Evolutionary conservation across 2,797 vertebrate species (phyloP).

Genomic region (Gymnothorax reevesii): DNA sequence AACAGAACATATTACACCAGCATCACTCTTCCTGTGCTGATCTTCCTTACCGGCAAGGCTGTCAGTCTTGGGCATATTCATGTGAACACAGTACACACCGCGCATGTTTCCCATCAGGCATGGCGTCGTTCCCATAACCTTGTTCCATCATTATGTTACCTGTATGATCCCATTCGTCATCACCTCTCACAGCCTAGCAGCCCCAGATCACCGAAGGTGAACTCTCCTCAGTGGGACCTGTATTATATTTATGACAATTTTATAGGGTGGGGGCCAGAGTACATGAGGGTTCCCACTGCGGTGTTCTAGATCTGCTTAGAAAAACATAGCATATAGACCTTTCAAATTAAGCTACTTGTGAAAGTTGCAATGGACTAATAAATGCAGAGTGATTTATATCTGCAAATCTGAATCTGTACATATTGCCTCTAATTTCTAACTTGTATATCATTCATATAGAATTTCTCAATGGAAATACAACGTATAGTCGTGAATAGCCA

Average conservation of each 20-base stretch:
- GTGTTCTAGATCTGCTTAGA: background rate
- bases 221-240: background rate
- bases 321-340: background rate
- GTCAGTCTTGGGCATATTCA: background rate
- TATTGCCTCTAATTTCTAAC: too few species aligned
- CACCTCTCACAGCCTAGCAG: background rate
- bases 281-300: background rate
- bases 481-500: too few species aligned
- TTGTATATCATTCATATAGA: too few species aligned
- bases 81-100: too few species aligned
- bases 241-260: background rate
- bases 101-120: conserved; percentile 7
- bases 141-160: background rate
- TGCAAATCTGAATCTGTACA: too few species aligned
- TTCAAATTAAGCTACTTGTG: too few species aligned
- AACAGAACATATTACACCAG: background rate
- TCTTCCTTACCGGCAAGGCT: background rate
- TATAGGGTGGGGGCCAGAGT: background rate
- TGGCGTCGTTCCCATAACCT: background rate
- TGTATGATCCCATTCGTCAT: background rate
- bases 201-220: background rate
- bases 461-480: too few species aligned
- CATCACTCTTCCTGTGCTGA: background rate
- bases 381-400: too few species aligned
- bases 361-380: too few species aligned